Conservation (phyloP, 2,888 invertebrate species). For the Ceriagrion tenellum region DNA sequence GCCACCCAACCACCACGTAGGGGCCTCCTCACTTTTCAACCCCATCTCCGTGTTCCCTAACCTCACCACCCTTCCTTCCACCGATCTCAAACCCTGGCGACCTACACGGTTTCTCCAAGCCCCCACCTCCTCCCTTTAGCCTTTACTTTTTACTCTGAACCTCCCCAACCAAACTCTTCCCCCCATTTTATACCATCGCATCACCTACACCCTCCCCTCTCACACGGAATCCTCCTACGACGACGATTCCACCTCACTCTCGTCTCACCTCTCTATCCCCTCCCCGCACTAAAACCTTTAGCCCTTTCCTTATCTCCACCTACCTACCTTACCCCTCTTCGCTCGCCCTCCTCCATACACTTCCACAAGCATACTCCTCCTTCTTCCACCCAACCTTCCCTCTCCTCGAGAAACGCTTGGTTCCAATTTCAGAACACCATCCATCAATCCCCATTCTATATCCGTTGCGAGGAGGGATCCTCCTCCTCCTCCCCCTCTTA, state of each 20-base stretch:
- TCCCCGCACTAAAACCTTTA: neutral
- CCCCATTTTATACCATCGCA: neutral
- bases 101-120: neutral
- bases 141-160: neutral
- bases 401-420: slow-evolving; percentile 43
- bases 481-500: neutral
- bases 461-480: neutral
- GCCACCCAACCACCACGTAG: neutral
- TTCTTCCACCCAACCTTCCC: neutral
- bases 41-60: too few species aligned
- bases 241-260: neutral
- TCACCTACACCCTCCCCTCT: neutral
- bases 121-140: too few species aligned
- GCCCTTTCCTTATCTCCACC: neutral
- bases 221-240: neutral
- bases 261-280: neutral
- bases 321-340: neutral
- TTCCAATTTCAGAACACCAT: slow-evolving; percentile 65
- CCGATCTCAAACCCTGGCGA: neutral
- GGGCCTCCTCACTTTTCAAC: neutral
- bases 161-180: neutral
- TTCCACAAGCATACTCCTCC: neutral
- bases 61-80: neutral
- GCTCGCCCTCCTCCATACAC: neutral
- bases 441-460: slow-evolving; percentile 60